Conservation (phyloP, 2,113 vertebrate genomes). For the Laticauda laticaudata region DNA sequence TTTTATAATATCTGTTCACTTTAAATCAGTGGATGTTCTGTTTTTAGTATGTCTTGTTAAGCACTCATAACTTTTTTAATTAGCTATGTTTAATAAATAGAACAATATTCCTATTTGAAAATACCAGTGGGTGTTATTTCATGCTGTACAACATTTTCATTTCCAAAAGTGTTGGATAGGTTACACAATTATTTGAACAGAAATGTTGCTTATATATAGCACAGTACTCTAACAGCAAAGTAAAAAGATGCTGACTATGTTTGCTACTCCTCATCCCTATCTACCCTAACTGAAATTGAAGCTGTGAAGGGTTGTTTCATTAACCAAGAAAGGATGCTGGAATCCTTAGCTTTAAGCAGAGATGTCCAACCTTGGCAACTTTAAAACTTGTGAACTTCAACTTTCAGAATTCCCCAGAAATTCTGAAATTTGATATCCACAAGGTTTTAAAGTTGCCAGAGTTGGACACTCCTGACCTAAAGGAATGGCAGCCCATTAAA, state of each 20-base stretch:
- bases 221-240: not conserved
- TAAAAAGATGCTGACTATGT: not conserved
- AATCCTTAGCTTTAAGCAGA: not conserved
- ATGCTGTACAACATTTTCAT: not conserved
- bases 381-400: too few relatives aligned
- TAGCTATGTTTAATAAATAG: not conserved
- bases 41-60: not conserved
- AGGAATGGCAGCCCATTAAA: not conserved
- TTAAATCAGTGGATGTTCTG: not conserved
- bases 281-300: not conserved
- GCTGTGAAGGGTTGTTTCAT: not conserved
- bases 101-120: not conserved
- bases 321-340: not conserved
- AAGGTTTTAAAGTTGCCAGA: too few relatives aligned
- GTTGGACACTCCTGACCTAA: not conserved
- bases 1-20: not conserved
- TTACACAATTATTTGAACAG: not conserved
- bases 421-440: too few relatives aligned
- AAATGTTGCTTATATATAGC: not conserved
- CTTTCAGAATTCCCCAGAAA: too few relatives aligned
- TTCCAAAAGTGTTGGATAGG: not conserved
- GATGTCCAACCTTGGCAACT: too few relatives aligned
- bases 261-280: not conserved
- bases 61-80: not conserved
- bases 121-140: not conserved